Base-by-base conservation (phyloP, 2,797 vertebrate species). In the Pangasius macronema region DNA sequence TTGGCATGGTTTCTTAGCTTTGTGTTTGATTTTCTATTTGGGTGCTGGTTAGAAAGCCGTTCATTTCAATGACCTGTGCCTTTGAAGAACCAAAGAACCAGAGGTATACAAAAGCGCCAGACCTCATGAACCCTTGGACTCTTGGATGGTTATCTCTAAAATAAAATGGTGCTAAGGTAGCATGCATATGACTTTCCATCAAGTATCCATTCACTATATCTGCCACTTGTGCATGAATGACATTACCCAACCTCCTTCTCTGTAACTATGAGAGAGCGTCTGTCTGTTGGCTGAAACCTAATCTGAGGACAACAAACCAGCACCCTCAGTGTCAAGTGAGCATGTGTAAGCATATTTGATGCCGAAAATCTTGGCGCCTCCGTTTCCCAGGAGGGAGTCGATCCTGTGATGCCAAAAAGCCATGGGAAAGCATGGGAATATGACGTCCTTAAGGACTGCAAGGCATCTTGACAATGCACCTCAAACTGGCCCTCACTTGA, bases 401-500 rank as follows among this genome's bases (percentile, higher is more conserved):
- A 63, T 87, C 63, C 61, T 39, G 22, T 82, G 51, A 77, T 63
- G 39, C 57, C 42, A 39, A 79, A 85, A 59, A 57, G 39, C 68
- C 77, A 87, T 57, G 83, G 84, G 59, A 86, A 85, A 30, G 59
- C 76, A 85, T 86, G 84, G 82, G 82, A 88, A 90, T 86, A 87
- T 81, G 82, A 87, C 61, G 79, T 82, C 73, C 88, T 83, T 65
- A 68, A 86, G 87, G 84, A 88, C 70, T 80, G 89, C 77, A 85
- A 87, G 86, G 87, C 86, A 88, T 90, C 90, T 90, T 73, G 57
- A 89, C 90, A 89, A 86, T 89, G 87, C 39, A 46, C 76, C 59
- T 85, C 57, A 68, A 86, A 42, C n/a, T 79, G 67, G 77, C 53
- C 57, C 80, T 84, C 65, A 39, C 67, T 76, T 67, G n/a, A 79